Evolutionary conservation across 2,797 vertebrate genomes (phyloP).

Genomic region (Ficedula albicollis): DNA sequence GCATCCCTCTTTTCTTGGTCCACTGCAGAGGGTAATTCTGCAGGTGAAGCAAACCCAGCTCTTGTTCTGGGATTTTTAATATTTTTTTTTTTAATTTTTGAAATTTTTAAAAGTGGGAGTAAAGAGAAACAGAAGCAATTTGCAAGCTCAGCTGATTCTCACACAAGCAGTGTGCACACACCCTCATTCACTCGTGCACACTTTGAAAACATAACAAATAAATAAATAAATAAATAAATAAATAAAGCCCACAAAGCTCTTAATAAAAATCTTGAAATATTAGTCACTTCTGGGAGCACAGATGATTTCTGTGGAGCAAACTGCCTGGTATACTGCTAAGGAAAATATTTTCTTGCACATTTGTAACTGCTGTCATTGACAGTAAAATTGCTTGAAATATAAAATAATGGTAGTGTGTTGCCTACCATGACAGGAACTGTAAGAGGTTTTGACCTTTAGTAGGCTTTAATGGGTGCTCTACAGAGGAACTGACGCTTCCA

Average conservation of each 20-base stretch:
- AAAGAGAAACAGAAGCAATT: not conserved
- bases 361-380: slow-evolving; percentile 47
- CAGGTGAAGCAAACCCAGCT: not conserved
- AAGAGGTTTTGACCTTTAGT: slow-evolving; percentile 59
- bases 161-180: not conserved
- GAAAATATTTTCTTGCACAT: slow-evolving; percentile 37
- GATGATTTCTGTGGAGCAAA: not conserved
- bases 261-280: not conserved
- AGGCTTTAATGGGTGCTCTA: slow-evolving; percentile 46
- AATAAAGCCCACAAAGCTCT: not conserved
- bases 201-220: not conserved
- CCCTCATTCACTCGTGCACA: rapidly evolving
- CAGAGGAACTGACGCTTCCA: slow-evolving; percentile 11
- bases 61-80: not conserved
- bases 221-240: not conserved
- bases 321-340: not conserved
- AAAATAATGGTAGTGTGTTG: slow-evolving; percentile 51
- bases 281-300: not conserved
- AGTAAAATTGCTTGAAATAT: slow-evolving; percentile 64
- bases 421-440: slow-evolving; percentile 28
- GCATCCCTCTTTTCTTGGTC: not conserved
- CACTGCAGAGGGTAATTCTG: not conserved
- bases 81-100: no score
- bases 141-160: rapidly evolving
- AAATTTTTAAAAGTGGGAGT: not conserved